phyloP scores from a whole-genome alignment of 2,113 vertebrate genomes.

The Ailuropoda melanoleuca region DNA sequence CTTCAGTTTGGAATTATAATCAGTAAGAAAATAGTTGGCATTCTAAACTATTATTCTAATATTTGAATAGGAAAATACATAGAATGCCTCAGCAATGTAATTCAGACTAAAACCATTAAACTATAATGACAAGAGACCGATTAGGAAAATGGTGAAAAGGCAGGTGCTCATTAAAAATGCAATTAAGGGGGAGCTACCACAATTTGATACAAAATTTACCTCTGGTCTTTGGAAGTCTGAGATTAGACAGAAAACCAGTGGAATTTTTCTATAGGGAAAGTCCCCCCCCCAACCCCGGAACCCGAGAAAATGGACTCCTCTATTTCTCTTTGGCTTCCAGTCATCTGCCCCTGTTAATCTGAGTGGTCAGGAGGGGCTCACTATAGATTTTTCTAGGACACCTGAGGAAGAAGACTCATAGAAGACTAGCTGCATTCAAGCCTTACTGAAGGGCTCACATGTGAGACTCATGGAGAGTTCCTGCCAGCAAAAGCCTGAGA shows the following conservation, averaged over 20 bases:
- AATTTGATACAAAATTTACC: background rate
- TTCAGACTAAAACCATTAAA: background rate
- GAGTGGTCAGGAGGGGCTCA: background rate
- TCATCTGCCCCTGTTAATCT: background rate
- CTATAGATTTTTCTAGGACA: background rate
- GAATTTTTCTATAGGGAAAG: background rate
- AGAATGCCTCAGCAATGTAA: background rate
- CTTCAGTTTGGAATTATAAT: background rate
- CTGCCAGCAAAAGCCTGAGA: background rate
- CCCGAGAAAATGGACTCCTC: background rate
- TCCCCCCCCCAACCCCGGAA: background rate
- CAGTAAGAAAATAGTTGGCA: background rate
- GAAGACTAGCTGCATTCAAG: background rate
- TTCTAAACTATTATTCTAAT: constrained; percentile 18
- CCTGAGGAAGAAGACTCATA: background rate
- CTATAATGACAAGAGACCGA: background rate
- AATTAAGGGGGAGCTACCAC: background rate
- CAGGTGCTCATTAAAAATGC: background rate
- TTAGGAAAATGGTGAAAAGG: background rate
- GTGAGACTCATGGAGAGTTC: background rate
- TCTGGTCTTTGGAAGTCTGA: constrained; percentile 1
- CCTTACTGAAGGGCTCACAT: background rate
- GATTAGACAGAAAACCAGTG: background rate
- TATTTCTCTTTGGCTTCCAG: background rate
- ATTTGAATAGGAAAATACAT: background rate